phyloP scores from a whole-genome alignment of 37 sponge, comb jelly and placozoan genomes.

The Petrosia ficiformis region DNA sequence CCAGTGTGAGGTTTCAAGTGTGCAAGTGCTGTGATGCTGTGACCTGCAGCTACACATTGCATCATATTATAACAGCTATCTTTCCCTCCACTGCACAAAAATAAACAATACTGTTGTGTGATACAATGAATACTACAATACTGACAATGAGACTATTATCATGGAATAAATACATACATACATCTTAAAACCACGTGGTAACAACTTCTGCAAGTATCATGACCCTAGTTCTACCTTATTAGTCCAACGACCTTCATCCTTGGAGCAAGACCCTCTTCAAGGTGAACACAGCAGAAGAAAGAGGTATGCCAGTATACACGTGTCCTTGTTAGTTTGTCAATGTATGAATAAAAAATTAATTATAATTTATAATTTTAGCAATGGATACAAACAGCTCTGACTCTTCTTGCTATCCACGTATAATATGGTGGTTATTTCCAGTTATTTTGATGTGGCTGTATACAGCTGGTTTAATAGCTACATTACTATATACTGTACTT shows the following conservation, averaged over 20 bases:
- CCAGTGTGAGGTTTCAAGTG: slow-evolving; percentile 72
- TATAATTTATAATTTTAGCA: background rate
- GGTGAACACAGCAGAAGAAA: too few species aligned
- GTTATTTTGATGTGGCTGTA: background rate
- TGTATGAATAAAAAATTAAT: too few species aligned
- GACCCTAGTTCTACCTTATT: too few species aligned
- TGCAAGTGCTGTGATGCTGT: slow-evolving; percentile 87
- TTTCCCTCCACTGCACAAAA: slow-evolving; percentile 87
- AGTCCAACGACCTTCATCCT: too few species aligned
- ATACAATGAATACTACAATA: background rate
- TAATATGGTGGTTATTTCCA: background rate
- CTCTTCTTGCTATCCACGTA: too few species aligned
- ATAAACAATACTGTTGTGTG: background rate
- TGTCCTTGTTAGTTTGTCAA: too few species aligned
- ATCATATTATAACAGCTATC: slow-evolving; percentile 95
- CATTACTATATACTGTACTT: too few species aligned
- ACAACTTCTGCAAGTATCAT: too few species aligned
- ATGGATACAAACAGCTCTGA: background rate
- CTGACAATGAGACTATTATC: too few species aligned
- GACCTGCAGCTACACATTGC: slow-evolving; percentile 89
- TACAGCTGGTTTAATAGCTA: background rate
- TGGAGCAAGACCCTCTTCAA: too few species aligned
- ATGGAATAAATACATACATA: too few species aligned
- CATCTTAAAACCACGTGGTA: too few species aligned
- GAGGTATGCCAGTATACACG: background rate